Conservation (phyloP, 37 sponge, comb jelly and placozoan species). For the Petrosia ficiformis region DNA sequence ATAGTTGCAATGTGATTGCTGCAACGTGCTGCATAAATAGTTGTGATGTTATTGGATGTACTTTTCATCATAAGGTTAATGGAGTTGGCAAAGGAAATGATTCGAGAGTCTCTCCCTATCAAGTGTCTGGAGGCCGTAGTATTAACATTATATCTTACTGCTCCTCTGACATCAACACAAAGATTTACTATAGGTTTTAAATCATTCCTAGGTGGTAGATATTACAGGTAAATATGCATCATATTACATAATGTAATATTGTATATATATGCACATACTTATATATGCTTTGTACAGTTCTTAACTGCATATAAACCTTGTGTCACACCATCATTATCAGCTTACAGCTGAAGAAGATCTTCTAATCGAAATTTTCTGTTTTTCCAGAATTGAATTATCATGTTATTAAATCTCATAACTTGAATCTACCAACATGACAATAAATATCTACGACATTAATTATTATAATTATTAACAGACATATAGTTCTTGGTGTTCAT, state of each 20-base stretch:
- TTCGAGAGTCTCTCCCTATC: slow-evolving; percentile 90
- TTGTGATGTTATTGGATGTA: slow-evolving; percentile 9
- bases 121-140: slow-evolving; percentile 97
- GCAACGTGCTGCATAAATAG: too few species aligned
- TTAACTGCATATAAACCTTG: not conserved
- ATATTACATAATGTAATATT: not conserved
- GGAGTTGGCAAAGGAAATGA: slow-evolving; percentile 92
- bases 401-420: too few species aligned
- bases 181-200: slow-evolving; percentile 85
- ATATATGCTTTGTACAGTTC: not conserved
- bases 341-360: too few species aligned
- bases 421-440: too few species aligned
- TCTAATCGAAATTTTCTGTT: not conserved
- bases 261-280: not conserved
- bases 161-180: slow-evolving; percentile 50
- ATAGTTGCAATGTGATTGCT: too few species aligned
- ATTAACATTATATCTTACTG: slow-evolving; percentile 80
- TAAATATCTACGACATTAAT: too few species aligned
- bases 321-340: too few species aligned
- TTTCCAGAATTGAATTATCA: too few species aligned
- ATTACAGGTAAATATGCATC: slow-evolving; percentile 53
- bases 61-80: too few species aligned
- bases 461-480: slow-evolving; percentile 52
- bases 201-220: slow-evolving; percentile 51
- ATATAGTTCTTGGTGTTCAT: slow-evolving; percentile 87